Conservation (phyloP, 2,797 vertebrate genomes). For the Thalassophryne amazonica region DNA sequence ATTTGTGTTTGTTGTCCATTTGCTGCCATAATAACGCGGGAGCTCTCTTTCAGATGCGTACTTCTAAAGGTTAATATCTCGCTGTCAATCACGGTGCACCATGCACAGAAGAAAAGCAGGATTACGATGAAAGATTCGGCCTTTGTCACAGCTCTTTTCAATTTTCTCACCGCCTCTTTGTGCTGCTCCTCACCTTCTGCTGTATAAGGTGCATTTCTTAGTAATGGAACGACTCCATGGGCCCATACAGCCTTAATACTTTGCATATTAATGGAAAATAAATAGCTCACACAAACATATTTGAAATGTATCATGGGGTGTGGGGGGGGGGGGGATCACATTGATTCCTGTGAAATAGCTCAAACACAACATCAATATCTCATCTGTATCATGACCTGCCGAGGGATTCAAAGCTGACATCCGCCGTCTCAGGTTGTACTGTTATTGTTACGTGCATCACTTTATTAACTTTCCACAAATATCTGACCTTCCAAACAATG, state of each 20-base stretch:
- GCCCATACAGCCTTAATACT: background rate
- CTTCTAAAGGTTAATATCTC: too few species aligned
- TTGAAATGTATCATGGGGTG: background rate
- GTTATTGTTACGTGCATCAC: background rate
- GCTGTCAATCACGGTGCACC: too few species aligned
- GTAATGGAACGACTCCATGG: background rate
- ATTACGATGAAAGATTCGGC: too few species aligned
- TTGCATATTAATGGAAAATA: slow-evolving; percentile 43
- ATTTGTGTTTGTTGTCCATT: too few species aligned
- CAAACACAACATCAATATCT: slow-evolving; percentile 7
- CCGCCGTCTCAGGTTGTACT: background rate
- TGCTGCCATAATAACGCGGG: too few species aligned
- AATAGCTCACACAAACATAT: background rate
- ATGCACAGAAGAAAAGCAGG: too few species aligned
- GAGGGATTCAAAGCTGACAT: background rate
- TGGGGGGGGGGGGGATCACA: slow-evolving; percentile 13
- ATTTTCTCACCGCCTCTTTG: background rate
- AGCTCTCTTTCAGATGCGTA: too few species aligned
- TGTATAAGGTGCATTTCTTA: slow-evolving; percentile 8
- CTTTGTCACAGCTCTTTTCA: too few species aligned
- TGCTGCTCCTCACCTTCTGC: background rate
- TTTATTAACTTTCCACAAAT: background rate
- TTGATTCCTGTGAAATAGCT: slow-evolving; percentile 17
- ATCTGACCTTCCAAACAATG: background rate
- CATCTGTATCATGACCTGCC: slow-evolving; percentile 6